Conservation (phyloP, 2,797 vertebrate genomes). For the Pseudomugil tenellus region DNA sequence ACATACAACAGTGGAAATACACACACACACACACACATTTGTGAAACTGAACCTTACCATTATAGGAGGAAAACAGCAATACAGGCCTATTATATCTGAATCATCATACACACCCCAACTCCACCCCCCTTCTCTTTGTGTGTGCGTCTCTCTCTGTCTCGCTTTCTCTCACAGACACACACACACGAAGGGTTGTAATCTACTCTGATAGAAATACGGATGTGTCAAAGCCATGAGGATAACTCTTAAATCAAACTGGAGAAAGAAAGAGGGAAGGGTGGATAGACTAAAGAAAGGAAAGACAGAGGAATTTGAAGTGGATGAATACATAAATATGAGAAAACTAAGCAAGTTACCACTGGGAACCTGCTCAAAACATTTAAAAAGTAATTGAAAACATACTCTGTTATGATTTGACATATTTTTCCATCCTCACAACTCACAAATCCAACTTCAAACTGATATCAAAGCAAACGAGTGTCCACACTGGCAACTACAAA, state of each 20-base stretch:
- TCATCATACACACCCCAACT: slow-evolving; percentile 84
- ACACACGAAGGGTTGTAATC: slow-evolving; percentile 87
- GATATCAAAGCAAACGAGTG: slow-evolving; percentile 22
- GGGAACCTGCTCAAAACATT: slow-evolving; percentile 3
- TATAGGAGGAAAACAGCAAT: slow-evolving; percentile 76
- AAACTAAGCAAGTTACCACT: slow-evolving; percentile 39
- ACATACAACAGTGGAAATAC: slow-evolving; percentile 23
- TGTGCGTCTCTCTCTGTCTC: too few species aligned
- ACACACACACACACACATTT: slow-evolving; percentile 62
- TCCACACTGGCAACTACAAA: slow-evolving; percentile 9
- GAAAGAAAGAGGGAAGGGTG: slow-evolving; percentile 38
- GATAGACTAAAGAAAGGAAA: slow-evolving; percentile 32
- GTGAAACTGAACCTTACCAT: slow-evolving; percentile 89
- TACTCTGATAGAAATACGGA: slow-evolving; percentile 95
- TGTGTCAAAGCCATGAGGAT: slow-evolving; percentile 93
- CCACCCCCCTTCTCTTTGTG: slow-evolving; percentile 12
- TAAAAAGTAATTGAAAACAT: neutral
- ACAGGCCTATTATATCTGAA: slow-evolving; percentile 95
- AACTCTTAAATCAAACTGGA: slow-evolving; percentile 93
- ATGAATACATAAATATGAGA: slow-evolving; percentile 10
- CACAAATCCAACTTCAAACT: neutral
- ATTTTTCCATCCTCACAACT: slow-evolving; percentile 27
- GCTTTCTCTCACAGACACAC: slow-evolving; percentile 13
- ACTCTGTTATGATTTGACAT: neutral
- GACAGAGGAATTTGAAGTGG: slow-evolving; percentile 7